Evolutionary conservation across 2,797 vertebrate species (phyloP).

Genomic region (Pseudochirops corinnae): DNA sequence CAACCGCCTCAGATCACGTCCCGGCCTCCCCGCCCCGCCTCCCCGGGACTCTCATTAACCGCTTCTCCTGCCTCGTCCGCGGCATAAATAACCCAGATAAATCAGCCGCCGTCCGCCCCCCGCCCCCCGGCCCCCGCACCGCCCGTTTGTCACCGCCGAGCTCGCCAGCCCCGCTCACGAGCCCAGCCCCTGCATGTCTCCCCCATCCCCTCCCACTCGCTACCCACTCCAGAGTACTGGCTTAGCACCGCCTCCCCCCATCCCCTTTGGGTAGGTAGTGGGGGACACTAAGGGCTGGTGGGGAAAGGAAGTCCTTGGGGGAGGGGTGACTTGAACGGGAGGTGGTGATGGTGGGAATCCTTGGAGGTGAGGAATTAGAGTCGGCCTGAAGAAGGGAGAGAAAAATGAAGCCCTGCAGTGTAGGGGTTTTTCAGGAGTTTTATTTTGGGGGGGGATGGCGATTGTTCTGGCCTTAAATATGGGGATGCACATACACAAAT

Average conservation of each 20-base stretch:
- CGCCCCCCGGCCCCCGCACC: slow-evolving; percentile 78
- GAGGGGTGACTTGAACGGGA: not conserved
- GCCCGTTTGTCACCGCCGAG: slow-evolving; percentile 77
- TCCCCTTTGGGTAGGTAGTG: not conserved
- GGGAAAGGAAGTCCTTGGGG: not conserved
- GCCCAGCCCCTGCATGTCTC: not conserved
- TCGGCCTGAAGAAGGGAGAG: not conserved
- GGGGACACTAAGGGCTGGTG: not conserved
- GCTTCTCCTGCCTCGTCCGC: slow-evolving; percentile 79
- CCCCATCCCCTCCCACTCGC: slow-evolving; percentile 61
- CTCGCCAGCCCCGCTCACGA: slow-evolving; percentile 68
- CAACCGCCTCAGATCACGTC: slow-evolving; percentile 71
- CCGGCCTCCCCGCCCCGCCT: slow-evolving; percentile 72
- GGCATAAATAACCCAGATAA: slow-evolving; percentile 84
- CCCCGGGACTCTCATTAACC: slow-evolving; percentile 78
- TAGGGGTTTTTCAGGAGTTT: not conserved
- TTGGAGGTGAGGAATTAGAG: not conserved
- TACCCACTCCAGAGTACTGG: slow-evolving; percentile 10
- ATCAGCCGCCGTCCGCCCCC: slow-evolving; percentile 79
- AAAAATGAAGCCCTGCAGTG: not conserved
- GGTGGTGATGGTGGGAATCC: not conserved
- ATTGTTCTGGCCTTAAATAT: not conserved
- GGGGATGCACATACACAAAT: not conserved
- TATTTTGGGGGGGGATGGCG: not conserved
- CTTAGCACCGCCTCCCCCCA: slow-evolving; percentile 54